Percentiles rank a stretch among this genome's conserved stretches.
phyloP scores from a whole-genome alignment of 2,797 vertebrate genomes.

The Chaenodraco wilsoni region DNA sequence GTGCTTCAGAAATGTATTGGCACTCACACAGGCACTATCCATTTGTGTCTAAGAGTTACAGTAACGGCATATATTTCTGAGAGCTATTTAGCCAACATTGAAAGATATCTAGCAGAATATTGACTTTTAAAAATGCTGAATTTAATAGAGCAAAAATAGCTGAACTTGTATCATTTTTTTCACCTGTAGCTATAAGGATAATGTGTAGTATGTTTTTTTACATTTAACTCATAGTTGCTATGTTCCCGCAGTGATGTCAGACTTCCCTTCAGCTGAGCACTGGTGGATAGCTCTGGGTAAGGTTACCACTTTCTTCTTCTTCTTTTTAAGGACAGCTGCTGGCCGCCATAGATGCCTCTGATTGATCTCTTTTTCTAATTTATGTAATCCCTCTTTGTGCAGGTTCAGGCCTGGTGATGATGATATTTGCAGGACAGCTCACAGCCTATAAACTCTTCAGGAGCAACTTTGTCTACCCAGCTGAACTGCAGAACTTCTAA shows the following conservation, averaged over 20 bases:
- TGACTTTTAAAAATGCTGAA: neutral
- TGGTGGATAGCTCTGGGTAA: conserved; percentile 93
- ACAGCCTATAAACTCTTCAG: conserved; percentile 90
- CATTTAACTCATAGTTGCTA: conserved; percentile 4
- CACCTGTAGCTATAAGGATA: too few relatives aligned
- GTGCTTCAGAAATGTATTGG: neutral
- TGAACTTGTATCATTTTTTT: neutral
- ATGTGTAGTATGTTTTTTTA: neutral
- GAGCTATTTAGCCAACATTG: neutral
- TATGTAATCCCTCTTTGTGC: conserved; percentile 39
- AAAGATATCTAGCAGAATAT: neutral
- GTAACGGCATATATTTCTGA: neutral
- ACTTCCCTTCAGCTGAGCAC: conserved; percentile 87
- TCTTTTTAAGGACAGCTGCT: neutral
- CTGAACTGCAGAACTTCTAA: conserved; percentile 84
- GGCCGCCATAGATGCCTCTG: neutral
- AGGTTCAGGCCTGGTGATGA: conserved; percentile 90
- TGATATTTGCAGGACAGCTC: conserved; percentile 91
- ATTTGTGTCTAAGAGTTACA: neutral
- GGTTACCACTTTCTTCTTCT: conserved; percentile 16
- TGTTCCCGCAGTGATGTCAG: conserved; percentile 86
- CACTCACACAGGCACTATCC: neutral
- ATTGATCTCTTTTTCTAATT: conserved; percentile 12
- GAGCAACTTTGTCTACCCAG: conserved; percentile 90
- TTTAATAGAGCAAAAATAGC: neutral